Percentiles rank a stretch among this genome's conserved stretches.
Evolutionary conservation across 2,888 invertebrate species (phyloP).

Genomic region (Lasioglossum villosulum): DNA sequence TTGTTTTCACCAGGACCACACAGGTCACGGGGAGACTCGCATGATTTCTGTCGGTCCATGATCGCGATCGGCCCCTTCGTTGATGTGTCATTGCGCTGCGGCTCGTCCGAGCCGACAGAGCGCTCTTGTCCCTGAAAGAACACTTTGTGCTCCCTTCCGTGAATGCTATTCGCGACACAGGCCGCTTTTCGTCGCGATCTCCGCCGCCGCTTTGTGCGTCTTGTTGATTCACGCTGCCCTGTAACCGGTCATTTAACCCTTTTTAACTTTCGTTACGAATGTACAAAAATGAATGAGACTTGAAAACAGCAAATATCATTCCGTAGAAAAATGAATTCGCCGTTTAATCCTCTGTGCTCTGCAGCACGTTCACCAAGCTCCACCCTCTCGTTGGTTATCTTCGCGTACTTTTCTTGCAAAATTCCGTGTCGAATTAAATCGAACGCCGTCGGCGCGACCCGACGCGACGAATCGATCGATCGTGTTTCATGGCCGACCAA

Average conservation of each 20-base stretch:
- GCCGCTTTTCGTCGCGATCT: conserved; percentile 24
- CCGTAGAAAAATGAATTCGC: not conserved
- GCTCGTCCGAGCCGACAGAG: conserved; percentile 40
- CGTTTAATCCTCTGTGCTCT: not conserved
- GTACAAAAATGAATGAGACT: not conserved
- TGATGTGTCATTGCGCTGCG: conserved; percentile 52
- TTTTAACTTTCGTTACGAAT: not conserved
- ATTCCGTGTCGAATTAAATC: not conserved
- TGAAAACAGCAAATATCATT: not conserved
- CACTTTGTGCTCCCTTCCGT: conserved; percentile 64
- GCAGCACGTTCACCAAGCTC: not conserved
- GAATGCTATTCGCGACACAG: conserved; percentile 52
- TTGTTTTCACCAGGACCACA: conserved; percentile 63
- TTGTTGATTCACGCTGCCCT: conserved; percentile 38
- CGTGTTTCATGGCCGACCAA: not conserved
- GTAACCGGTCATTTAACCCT: conserved; percentile 45
- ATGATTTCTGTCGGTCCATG: conserved; percentile 36
- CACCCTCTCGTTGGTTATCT: not conserved
- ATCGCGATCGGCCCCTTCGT: conserved; percentile 39
- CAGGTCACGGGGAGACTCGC: conserved; percentile 43
- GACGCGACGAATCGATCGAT: not conserved
- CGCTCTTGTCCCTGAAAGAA: conserved; percentile 59
- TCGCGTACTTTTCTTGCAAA: not conserved
- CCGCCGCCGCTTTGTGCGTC: conserved; percentile 31
- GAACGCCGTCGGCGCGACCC: not conserved